These are phyloP conservation scores for Drosophila bocki DNA, from an alignment of 1,140 invertebrate species.

Conservation along the genomic window DNA sequence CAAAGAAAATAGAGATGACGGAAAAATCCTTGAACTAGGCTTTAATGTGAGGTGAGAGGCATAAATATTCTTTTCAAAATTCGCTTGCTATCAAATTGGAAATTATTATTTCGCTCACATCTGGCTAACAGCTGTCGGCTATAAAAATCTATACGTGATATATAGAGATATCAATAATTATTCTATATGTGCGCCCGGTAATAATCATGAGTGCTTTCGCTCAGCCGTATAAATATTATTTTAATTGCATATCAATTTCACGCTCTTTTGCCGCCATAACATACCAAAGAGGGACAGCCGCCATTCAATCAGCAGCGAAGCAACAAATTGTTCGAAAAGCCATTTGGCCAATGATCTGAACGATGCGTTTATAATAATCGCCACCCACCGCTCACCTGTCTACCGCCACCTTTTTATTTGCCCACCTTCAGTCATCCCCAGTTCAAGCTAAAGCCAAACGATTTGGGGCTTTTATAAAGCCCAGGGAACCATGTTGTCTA, in stretches of 20 bases:
- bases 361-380: constrained; percentile 57
- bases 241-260: constrained; percentile 81
- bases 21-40: constrained; percentile 36
- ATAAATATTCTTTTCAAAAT: constrained; percentile 35
- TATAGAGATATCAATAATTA: constrained; percentile 54
- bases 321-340: constrained; percentile 67
- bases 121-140: constrained; percentile 61
- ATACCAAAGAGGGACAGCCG: not conserved
- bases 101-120: constrained; percentile 74
- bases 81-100: constrained; percentile 9
- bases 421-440: constrained; percentile 10
- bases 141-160: constrained; percentile 64
- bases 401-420: not conserved
- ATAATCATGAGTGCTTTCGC: constrained; percentile 44
- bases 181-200: constrained; percentile 21
- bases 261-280: constrained; percentile 51
- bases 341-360: constrained; percentile 73
- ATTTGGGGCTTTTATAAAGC: constrained; percentile 41
- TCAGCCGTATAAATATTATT: constrained; percentile 74
- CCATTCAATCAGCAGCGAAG: constrained; percentile 47
- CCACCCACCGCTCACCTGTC: constrained; percentile 33
- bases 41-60: constrained; percentile 51
- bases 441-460: constrained; percentile 19
- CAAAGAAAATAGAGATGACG: constrained; percentile 27
- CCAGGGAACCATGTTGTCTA: constrained; percentile 30